phyloP scores from a whole-genome alignment of 2,888 invertebrate species.

The Brenthis hecate region DNA sequence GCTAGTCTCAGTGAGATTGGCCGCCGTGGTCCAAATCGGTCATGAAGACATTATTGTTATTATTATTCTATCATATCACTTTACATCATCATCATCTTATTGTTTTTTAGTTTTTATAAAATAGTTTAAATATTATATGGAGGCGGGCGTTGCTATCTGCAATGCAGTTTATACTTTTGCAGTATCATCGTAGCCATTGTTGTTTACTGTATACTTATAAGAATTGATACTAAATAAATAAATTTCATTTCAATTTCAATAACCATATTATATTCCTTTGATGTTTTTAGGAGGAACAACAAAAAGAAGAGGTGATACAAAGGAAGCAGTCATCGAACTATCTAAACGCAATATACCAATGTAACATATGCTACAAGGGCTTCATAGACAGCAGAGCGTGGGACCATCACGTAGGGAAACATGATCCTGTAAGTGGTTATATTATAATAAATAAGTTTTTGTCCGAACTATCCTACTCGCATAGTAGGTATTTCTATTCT shows the following conservation, averaged over 20 bases:
- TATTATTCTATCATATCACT: not conserved
- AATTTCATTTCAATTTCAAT: too few species aligned
- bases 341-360: slow-evolving; percentile 65
- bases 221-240: too few species aligned
- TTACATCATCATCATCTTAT: too few species aligned
- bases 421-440: slow-evolving; percentile 56
- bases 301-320: slow-evolving; percentile 62
- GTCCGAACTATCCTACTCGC: not conserved
- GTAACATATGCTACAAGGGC: slow-evolving; percentile 68
- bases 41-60: too few species aligned
- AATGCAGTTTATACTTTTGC: too few species aligned
- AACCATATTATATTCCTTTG: not conserved
- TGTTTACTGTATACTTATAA: too few species aligned
- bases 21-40: not conserved
- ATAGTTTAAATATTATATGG: too few species aligned
- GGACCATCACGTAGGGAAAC: slow-evolving; percentile 67
- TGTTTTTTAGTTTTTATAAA: too few species aligned
- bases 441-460: not conserved
- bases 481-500: too few species aligned
- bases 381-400: slow-evolving; percentile 69
- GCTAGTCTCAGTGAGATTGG: too few species aligned
- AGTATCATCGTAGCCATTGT: too few species aligned
- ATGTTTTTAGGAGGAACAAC: slow-evolving; percentile 58
- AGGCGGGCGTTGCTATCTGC: too few species aligned
- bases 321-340: slow-evolving; percentile 67